Evolutionary conservation across 2,113 vertebrate species (phyloP).

Genomic region (Butastur rufipennis): DNA sequence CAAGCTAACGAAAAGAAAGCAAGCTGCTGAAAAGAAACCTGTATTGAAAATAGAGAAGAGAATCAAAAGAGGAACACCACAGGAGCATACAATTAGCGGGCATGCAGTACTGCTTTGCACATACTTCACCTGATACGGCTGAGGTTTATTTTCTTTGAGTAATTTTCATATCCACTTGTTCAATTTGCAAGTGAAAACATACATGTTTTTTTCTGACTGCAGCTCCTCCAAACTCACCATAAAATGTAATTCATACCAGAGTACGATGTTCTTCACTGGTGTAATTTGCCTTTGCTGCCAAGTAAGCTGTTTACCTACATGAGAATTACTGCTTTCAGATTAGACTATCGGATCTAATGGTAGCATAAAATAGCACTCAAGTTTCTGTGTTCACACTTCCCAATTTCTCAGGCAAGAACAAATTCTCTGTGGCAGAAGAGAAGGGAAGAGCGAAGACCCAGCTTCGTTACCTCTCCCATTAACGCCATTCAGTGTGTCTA

Average conservation of each 20-base stretch:
- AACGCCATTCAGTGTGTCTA: not conserved
- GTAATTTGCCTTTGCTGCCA: not conserved
- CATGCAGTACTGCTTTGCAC: not conserved
- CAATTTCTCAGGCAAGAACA: not conserved
- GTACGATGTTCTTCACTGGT: not conserved
- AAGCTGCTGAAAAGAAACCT: not conserved
- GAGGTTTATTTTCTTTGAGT: not conserved
- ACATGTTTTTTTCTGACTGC: rapidly evolving
- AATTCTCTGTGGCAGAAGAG: not conserved
- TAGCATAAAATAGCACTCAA: not conserved
- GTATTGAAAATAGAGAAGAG: not conserved
- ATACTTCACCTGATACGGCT: not conserved
- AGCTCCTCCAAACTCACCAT: not conserved
- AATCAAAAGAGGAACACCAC: not conserved
- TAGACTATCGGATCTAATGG: not conserved
- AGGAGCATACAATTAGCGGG: not conserved
- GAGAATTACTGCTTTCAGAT: not conserved
- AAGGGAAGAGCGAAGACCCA: not conserved
- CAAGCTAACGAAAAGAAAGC: not conserved
- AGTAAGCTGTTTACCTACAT: not conserved
- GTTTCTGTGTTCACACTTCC: not conserved
- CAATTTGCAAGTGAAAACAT: not conserved
- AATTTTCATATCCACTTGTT: not conserved
- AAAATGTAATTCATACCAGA: not conserved
- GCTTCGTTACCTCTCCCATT: rapidly evolving